Evolutionary conservation across 2,888 invertebrate genomes (phyloP).

Genomic region (Choreutis nemorana): DNA sequence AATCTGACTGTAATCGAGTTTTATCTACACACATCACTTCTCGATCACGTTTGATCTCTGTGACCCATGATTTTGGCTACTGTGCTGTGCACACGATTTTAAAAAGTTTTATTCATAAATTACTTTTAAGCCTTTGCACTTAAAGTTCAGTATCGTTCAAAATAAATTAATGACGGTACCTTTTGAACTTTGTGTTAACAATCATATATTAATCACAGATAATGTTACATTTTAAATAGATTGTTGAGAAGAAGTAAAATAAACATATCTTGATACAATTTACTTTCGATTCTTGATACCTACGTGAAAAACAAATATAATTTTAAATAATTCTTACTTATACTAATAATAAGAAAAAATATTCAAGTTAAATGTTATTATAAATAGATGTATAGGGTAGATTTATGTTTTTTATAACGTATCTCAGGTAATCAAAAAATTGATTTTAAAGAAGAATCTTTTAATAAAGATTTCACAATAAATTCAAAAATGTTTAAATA

Average conservation of each 20-base stretch:
- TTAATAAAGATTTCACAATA: conserved; percentile 6
- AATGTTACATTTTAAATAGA: too few relatives aligned
- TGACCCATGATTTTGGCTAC: conserved; percentile 63
- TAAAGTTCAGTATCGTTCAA: conserved; percentile 16
- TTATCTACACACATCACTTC: too few relatives aligned
- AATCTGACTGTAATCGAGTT: too few relatives aligned
- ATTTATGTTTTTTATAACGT: conserved; percentile 4
- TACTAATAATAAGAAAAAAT: too few relatives aligned
- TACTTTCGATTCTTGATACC: too few relatives aligned
- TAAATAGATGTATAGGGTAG: too few relatives aligned
- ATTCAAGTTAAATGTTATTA: too few relatives aligned
- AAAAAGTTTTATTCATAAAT: conserved; percentile 20
- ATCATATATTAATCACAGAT: conserved; percentile 51
- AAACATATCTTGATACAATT: too few relatives aligned
- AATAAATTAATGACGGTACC: conserved; percentile 18
- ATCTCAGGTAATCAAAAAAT: background rate
- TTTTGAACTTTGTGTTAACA: conserved; percentile 50
- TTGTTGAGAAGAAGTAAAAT: too few relatives aligned
- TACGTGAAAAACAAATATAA: too few relatives aligned
- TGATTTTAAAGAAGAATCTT: conserved; percentile 6
- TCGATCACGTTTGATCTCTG: conserved; percentile 56
- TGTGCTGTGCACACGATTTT: conserved; percentile 59
- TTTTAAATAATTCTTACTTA: too few relatives aligned
- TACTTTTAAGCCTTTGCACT: conserved; percentile 13
- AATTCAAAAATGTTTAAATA: conserved; percentile 6